Evolutionary conservation across 2,797 vertebrate species (phyloP), one percentile per base, ranked within the genome.

Genomic region (Dromococcyx pavoninus): DNA sequence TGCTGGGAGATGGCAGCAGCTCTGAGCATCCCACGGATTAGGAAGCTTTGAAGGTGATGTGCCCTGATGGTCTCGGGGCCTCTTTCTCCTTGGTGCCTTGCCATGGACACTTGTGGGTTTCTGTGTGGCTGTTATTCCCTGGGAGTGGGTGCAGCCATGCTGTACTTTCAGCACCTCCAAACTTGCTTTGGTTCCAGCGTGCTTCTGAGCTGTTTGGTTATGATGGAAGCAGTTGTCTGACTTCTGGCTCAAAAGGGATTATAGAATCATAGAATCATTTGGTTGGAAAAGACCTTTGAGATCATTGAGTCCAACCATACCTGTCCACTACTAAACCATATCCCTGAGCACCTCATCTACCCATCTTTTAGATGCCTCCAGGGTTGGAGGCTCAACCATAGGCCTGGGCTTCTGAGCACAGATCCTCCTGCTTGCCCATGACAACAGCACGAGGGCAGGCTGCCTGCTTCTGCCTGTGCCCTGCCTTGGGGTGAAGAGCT

Each of bases 231-330:
- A 84, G 74, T 88, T 73, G 57, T 57, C 43, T 94, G 96, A 96
- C 80, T 87, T 96, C 93, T 97, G 94, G 79, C 94, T 96, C 93
- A 54, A 57, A 24, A 80, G 94, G 94, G 94, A 94, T 97, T 96
- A 86, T 89, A 41, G n/a, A n/a, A n/a, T n/a, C 14, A 41, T 41
- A 10, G 14, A 41, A 41, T 41, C 14, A 14, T 41, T 41, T 41
- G 39, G 10, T 41, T 41, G 39, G 39, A 41, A 41, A 14, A 41
- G 39, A 41, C 39, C 10, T 41, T 41, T 41, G 39, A n/a, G n/a
- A n/a, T n/a, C n/a, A n/a, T n/a, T n/a, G n/a, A 41, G 39, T 41
- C 39, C 39, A 41, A 41, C 14, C 41, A 39, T 41, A 41, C 39
- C 39, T 41, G 39, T 41, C 39, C 39, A 41, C 39, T 41, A 10